phyloP scores from a whole-genome alignment of 2,888 invertebrate genomes.

The Mycogona germanica region DNA sequence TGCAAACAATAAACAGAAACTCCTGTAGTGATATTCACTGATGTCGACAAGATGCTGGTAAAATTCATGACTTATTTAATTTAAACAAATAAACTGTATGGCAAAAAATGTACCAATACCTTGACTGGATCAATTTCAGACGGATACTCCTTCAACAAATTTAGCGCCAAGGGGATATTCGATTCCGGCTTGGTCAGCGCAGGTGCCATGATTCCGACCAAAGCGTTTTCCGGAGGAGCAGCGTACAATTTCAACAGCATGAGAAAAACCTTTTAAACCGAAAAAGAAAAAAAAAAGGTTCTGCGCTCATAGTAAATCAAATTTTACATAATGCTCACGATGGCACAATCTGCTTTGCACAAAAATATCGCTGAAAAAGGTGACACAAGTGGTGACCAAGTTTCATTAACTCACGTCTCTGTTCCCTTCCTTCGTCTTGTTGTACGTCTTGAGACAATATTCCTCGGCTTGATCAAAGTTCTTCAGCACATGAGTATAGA shows the following conservation, averaged over 20 bases:
- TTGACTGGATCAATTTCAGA: constrained; percentile 69
- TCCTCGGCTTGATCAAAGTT: constrained; percentile 69
- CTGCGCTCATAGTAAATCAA: not conserved
- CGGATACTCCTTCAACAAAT: constrained; percentile 70
- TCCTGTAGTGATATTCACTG: no score
- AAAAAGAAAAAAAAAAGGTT: not conserved
- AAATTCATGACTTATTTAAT: no score
- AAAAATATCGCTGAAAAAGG: not conserved
- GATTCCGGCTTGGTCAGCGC: constrained; percentile 41
- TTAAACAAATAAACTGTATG: not conserved
- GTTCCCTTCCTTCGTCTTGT: constrained; percentile 28
- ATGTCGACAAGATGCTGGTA: no score
- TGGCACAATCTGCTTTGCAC: not conserved
- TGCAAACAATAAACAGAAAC: no score
- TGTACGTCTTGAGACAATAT: constrained; percentile 65
- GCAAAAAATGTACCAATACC: no score
- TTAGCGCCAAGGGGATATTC: constrained; percentile 64
- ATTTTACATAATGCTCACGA: not conserved
- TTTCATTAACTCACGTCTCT: constrained; percentile 28
- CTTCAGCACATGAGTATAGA: constrained; percentile 77
- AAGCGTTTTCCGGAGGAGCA: constrained; percentile 40
- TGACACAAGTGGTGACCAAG: not conserved
- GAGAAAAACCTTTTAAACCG: constrained; percentile 44
- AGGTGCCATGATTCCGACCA: constrained; percentile 36
- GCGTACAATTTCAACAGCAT: constrained; percentile 47